phyloP scores from a whole-genome alignment of 1,140 invertebrate genomes.

The Liolophura sinensis region DNA sequence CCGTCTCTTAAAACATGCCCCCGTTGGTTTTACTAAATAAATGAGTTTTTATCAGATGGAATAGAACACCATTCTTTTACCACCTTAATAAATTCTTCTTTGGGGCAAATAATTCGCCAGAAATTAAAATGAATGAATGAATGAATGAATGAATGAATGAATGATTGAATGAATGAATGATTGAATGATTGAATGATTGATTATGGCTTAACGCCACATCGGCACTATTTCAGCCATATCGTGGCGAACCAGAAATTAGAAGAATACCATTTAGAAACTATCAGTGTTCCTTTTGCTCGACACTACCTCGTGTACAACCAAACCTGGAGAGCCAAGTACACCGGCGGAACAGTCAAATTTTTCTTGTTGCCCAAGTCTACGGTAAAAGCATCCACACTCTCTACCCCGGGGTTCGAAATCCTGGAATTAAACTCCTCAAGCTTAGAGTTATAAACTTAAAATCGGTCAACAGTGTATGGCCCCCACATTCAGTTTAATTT shows the following conservation, averaged over 20 bases:
- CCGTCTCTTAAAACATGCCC: slow-evolving; percentile 7
- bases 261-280: slow-evolving; percentile 10
- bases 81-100: slow-evolving; percentile 3
- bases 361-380: slow-evolving; percentile 7
- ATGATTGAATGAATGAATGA: no score
- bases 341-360: slow-evolving; percentile 12
- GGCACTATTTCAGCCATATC: no score
- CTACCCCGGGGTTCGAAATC: slow-evolving; percentile 12
- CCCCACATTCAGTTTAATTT: slow-evolving; percentile 6
- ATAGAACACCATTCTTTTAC: slow-evolving; percentile 9
- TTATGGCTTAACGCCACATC: no score
- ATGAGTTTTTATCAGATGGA: slow-evolving; percentile 4
- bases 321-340: slow-evolving; percentile 3
- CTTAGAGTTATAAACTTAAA: slow-evolving; percentile 16
- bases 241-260: no score
- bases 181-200: no score
- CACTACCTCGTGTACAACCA: slow-evolving; percentile 1
- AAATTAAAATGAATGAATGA: slow-evolving; percentile 10
- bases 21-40: slow-evolving; percentile 4
- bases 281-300: slow-evolving; percentile 4
- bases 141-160: no score
- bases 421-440: slow-evolving; percentile 14
- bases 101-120: slow-evolving; percentile 8
- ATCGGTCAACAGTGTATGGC: slow-evolving; percentile 12
- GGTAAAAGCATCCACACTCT: slow-evolving; percentile 12